Conservation (phyloP, 2,888 invertebrate genomes). For the Aleiodes leptofemur region DNA sequence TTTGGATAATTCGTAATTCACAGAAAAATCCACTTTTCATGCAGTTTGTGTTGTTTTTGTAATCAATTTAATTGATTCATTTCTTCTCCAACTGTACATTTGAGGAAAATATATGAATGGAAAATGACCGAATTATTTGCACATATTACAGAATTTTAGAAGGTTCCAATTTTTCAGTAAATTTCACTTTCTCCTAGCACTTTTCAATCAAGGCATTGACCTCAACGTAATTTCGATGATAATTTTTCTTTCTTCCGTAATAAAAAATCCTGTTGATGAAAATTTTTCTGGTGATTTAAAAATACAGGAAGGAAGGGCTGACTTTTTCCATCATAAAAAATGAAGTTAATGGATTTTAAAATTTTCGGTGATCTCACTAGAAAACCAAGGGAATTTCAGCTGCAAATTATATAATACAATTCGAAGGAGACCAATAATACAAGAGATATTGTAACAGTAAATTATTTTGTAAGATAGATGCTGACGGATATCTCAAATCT, state of each 20-base stretch:
- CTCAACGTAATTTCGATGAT: conserved; percentile 29
- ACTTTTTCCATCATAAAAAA: too few species aligned
- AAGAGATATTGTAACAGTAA: too few species aligned
- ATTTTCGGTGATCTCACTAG: too few species aligned
- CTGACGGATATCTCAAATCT: too few species aligned
- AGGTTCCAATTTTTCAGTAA: conserved; percentile 34
- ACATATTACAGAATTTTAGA: conserved; percentile 64
- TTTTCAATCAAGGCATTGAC: conserved; percentile 42
- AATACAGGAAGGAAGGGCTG: too few species aligned
- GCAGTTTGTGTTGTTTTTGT: conserved; percentile 17
- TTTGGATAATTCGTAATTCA: neutral
- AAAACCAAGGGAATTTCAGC: too few species aligned
- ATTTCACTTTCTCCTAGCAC: conserved; percentile 30
- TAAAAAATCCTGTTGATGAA: conserved; percentile 1
- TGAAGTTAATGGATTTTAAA: too few species aligned
- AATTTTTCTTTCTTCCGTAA: conserved; percentile 29
- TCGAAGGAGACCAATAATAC: too few species aligned
- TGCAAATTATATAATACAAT: too few species aligned
- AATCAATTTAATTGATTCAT: conserved; percentile 9
- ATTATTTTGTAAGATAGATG: too few species aligned
- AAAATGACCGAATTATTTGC: conserved; percentile 69
- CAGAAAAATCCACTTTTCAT: conserved; percentile 34
- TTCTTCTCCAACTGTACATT: conserved; percentile 13
- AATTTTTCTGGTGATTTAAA: neutral
- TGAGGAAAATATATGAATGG: conserved; percentile 36